phyloP scores from a whole-genome alignment of 1,140 invertebrate species.

The Cotesia vestalis region DNA sequence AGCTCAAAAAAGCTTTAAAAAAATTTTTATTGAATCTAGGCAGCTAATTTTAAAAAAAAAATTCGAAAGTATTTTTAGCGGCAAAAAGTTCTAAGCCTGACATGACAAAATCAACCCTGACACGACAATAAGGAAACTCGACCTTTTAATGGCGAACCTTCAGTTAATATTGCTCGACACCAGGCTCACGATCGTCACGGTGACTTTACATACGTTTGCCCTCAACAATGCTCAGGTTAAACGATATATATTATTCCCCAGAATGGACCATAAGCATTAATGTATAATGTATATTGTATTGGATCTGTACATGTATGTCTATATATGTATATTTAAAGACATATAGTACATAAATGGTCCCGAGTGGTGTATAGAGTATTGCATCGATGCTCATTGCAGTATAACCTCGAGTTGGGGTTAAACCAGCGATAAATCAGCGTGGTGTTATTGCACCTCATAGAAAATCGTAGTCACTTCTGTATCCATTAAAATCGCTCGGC shows the following conservation, averaged over 20 bases:
- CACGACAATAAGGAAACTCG: slow-evolving; percentile 22
- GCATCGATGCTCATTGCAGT: slow-evolving; percentile 1
- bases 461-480: slow-evolving; percentile 49
- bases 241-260: slow-evolving; percentile 48
- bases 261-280: neutral
- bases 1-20: no score
- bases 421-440: slow-evolving; percentile 54
- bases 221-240: slow-evolving; percentile 52
- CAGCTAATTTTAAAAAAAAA: no score
- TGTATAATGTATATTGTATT: slow-evolving; percentile 8
- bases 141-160: neutral
- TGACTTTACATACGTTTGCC: slow-evolving; percentile 52
- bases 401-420: slow-evolving; percentile 33
- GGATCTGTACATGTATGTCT: neutral
- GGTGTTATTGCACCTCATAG: slow-evolving; percentile 49
- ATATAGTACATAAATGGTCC: no score
- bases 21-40: no score
- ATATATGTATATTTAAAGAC: no score
- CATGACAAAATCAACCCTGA: no score
- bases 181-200: slow-evolving; percentile 45
- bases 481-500: slow-evolving; percentile 45
- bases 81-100: no score
- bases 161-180: slow-evolving; percentile 12
- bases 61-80: no score
- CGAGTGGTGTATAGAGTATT: no score